Percentiles rank a stretch among this genome's conserved stretches.
These are phyloP conservation scores for Iphiclides podalirius DNA, from an alignment of 2,888 invertebrate species.

Conservation along the genomic window DNA sequence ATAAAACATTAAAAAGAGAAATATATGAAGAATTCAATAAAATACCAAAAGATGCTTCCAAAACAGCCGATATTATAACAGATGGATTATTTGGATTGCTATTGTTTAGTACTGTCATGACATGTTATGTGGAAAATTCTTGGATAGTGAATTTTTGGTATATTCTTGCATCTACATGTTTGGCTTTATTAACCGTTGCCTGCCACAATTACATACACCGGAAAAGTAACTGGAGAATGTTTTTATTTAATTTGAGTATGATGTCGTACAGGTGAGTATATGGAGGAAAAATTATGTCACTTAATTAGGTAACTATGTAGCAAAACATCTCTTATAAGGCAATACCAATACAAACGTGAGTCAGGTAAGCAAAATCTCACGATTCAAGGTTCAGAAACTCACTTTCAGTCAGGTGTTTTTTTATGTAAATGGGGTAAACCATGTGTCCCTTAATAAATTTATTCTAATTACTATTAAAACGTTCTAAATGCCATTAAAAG, in stretches of 20 bases:
- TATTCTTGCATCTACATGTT: slow-evolving; percentile 74
- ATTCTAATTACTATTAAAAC: too few species aligned
- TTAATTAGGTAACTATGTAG: too few species aligned
- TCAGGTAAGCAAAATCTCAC: too few species aligned
- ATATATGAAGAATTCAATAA: slow-evolving; percentile 78
- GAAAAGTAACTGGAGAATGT: slow-evolving; percentile 88
- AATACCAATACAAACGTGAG: too few species aligned
- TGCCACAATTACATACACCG: slow-evolving; percentile 90
- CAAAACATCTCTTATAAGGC: too few species aligned
- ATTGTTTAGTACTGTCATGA: slow-evolving; percentile 44
- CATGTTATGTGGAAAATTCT: slow-evolving; percentile 42
- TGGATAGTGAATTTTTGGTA: slow-evolving; percentile 49
- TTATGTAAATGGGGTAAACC: too few species aligned
- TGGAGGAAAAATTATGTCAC: too few species aligned
- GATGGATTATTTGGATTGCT: slow-evolving; percentile 57
- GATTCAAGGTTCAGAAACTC: too few species aligned
- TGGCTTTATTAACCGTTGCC: slow-evolving; percentile 80
- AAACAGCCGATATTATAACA: slow-evolving; percentile 50
- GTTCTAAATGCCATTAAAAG: too few species aligned
- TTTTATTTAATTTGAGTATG: slow-evolving; percentile 85
- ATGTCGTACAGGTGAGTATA: slow-evolving; percentile 82
- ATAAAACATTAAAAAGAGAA: slow-evolving; percentile 82
- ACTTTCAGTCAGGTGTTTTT: too few species aligned
- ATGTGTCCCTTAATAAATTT: too few species aligned
- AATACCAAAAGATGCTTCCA: slow-evolving; percentile 58